Base-by-base conservation (phyloP, 2,888 invertebrate species). In the Lithophane semibrunnea region DNA sequence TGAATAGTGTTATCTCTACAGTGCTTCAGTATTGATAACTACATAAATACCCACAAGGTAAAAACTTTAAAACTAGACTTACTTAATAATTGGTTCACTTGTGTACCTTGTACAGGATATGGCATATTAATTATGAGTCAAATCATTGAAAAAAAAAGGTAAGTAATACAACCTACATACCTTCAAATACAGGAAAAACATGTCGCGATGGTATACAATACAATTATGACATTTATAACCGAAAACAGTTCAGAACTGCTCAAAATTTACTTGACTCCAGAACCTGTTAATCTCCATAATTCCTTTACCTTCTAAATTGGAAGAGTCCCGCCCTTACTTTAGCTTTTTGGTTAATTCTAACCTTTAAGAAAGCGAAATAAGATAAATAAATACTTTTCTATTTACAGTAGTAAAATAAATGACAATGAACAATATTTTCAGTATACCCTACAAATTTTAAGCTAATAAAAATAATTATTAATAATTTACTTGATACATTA, bases 31-130 rank as follows among this genome's bases (percentile, higher is more conserved):
- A 65, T 65, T 49, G 24, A 56, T 44, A 60, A 56, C 5, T 73
- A 69, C n/a, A 13, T 54, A 75, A 70, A 75, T 73, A 76, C 21
- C 37, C 68, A 74, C 24, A 52, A 67, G 63, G 64, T 79, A 75
- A 47, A 80, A 75, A 79, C 21, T 56, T 73, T 75, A 80, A 54
- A 69, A 71, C 76, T 87, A 87, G 63, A 66, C 82, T 85, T 85
- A 79, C 63, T 65, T 71, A 79, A 75, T 84, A 83, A 85, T 89
- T 89, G 88, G 89, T 89, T 89, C 88, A 82, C 65, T 77, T 80
- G 63, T 68, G 76, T 86, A 88, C 88, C 69, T 88, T 84, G 86
- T 88, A 86, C 83, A 75, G 69, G 88, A 88, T 88, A 88, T 88
- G 89, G 67, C 70, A 60, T 79, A 79, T 75, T 61, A 60, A 60